Conservation (phyloP, 1,140 invertebrate species). For the Musca vetustissima region DNA sequence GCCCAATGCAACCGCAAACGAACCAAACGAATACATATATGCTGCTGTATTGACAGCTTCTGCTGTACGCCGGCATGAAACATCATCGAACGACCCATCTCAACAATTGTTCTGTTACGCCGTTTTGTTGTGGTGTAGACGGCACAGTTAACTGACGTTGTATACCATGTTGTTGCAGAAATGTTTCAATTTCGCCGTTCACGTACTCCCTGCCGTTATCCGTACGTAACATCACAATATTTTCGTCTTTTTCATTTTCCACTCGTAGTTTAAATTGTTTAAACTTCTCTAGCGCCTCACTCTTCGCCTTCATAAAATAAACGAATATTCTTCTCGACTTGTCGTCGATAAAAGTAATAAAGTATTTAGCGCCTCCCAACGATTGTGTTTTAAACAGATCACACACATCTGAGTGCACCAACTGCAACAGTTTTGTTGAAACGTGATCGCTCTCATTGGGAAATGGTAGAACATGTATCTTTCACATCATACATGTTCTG, state of each 20-base stretch:
- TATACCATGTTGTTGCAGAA: slow-evolving; percentile 30
- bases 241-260: slow-evolving; percentile 40
- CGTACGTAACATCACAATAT: slow-evolving; percentile 22
- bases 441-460: slow-evolving; percentile 28
- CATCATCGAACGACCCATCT: slow-evolving; percentile 48
- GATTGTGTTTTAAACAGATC: slow-evolving; percentile 53
- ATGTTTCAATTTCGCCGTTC: slow-evolving; percentile 21
- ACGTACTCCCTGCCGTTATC: slow-evolving; percentile 32
- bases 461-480: slow-evolving; percentile 36
- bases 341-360: slow-evolving; percentile 54
- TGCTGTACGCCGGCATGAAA: slow-evolving; percentile 43
- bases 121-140: slow-evolving; percentile 50
- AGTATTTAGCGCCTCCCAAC: slow-evolving; percentile 47
- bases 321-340: no score
- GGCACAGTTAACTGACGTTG: slow-evolving; percentile 37
- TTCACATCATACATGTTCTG: slow-evolving; percentile 35
- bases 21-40: slow-evolving; percentile 35
- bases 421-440: slow-evolving; percentile 39
- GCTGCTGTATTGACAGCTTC: slow-evolving; percentile 43
- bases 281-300: slow-evolving; percentile 50
- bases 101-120: slow-evolving; percentile 43
- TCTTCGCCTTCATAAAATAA: no score
- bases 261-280: slow-evolving; percentile 37
- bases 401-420: slow-evolving; percentile 55
- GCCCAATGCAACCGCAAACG: slow-evolving; percentile 28